Base-by-base conservation (phyloP, 2,797 vertebrate genomes). In the Lates japonicus region DNA sequence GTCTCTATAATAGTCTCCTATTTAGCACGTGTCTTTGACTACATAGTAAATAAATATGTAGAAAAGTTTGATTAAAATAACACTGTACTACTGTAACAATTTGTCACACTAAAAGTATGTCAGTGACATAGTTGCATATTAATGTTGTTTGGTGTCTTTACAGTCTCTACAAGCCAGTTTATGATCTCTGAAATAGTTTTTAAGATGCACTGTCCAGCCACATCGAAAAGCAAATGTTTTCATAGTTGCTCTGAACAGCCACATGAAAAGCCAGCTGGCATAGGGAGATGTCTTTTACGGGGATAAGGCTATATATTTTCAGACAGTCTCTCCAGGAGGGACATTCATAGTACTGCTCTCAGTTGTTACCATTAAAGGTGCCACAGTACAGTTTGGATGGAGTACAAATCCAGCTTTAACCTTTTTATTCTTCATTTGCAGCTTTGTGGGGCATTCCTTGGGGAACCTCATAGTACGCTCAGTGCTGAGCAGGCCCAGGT, bases 391-490 rank as follows among this genome's bases (percentile, higher is more conserved):
- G 25, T 31, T 64, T 33, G 41, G 14, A 19, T 12, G 22, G 14
- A 25, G 22, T 20, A 31, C n/a, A 20, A 39, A 31, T 42, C 10
- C 20, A 10, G 8, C 10, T 42, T 54, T 22, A 42, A 44, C 44
- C 5, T 25, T 11, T 49, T 1, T 44, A 11, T 71, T 63, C n/a
- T 84, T 79, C 0, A 22, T 69, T 86, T 90, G 76, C 94, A 99
- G 98, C 91, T 99, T 99, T 94, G 98, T 99, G 84, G 98, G 98
- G 87, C 98, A 99, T 93, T 99, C 98, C 0, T 91, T 99, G 92
- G 98, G 98, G 85, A 99, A 99, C 90, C 96, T 99, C 92, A 99
- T 99, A 74, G 98, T 99, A 80, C 98, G 98, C 86, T 99, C 98
- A 58, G 98, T 99, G 76, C 95, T 99, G 79, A 97, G 97, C 58